Percentiles rank a stretch among this genome's conserved stretches.
Evolutionary conservation across 2,113 vertebrate genomes (phyloP).

Genomic region (Myrmecobius fasciatus): DNA sequence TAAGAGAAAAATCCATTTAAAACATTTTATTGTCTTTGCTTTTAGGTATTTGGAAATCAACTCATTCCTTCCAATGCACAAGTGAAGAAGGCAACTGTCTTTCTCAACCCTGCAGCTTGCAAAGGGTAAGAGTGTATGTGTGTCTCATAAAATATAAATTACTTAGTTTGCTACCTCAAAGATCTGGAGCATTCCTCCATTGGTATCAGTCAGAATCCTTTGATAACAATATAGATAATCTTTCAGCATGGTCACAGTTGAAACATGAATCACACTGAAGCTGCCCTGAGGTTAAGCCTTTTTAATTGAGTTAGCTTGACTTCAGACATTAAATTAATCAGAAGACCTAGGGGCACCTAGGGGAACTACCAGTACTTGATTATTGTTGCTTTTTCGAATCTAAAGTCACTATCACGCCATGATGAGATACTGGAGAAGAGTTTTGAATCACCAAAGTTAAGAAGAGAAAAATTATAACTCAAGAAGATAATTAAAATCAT

Average conservation of each 20-base stretch:
- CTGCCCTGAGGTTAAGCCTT: not conserved
- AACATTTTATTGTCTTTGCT: slow-evolving; percentile 45
- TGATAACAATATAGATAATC: not conserved
- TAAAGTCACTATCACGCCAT: not conserved
- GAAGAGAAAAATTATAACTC: not conserved
- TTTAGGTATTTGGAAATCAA: slow-evolving; percentile 92
- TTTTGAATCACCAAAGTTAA: not conserved
- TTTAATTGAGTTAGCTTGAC: not conserved
- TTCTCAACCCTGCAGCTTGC: slow-evolving; percentile 96
- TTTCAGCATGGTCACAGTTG: not conserved
- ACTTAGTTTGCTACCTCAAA: not conserved
- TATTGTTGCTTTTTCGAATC: not conserved
- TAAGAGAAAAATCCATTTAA: slow-evolving; percentile 33
- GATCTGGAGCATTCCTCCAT: not conserved
- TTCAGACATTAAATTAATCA: not conserved
- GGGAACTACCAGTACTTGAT: not conserved
- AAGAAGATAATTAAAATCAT: not conserved
- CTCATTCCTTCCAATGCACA: slow-evolving; percentile 88
- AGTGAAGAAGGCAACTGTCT: slow-evolving; percentile 95
- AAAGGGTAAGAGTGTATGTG: slow-evolving; percentile 86
- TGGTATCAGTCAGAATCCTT: not conserved
- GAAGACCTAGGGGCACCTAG: not conserved
- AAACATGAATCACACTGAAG: not conserved
- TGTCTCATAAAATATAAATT: not conserved
- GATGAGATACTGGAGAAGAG: not conserved